Base-by-base conservation (phyloP, 2,888 invertebrate genomes). In the Drosophila lacicola region DNA sequence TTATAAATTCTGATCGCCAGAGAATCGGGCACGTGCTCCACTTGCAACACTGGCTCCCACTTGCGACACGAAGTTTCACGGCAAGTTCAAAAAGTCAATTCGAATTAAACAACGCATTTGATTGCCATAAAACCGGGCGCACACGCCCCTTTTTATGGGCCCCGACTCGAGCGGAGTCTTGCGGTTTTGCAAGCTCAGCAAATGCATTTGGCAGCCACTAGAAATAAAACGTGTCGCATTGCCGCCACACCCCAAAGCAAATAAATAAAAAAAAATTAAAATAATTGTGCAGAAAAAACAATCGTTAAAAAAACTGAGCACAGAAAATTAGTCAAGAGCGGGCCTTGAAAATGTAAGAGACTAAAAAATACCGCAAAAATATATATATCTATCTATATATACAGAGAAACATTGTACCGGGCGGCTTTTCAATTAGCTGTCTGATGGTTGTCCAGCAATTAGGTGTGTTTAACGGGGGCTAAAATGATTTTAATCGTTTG, bases 1-100 rank as follows among this genome's bases (percentile, higher is more conserved):
- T 60, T 9, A 42, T n/a, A 50, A 29, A 39, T 19, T 33, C 29
- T 36, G 63, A 29, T 62, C 51, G 17, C 55, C 47, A 45, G 42
- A 49, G 71, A 21, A n/a, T 36, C 39, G 41, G 34, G 70, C 78
- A 78, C 78, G 78, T 78, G 78, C 81, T 41, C 51, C 69, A 63
- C 49, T 67, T 25, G 50, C 37, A 42, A 37, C 45, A 29, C 29
- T 29, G 29, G 29, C 29, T 29, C 45, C 37, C 41, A 47, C 36
- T 73, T 61, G 64, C 70, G 63, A 64, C 77, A 82, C 85, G 82
- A 29, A 8, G 29, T 29, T 79, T 82, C 66, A 80, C 86, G 63
- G 64, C 80, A 73, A 85, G 85, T 89, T 89, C 89, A 89, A 80
- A 75, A 85, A 82, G 85, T 89, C 89, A 85, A 85, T 82, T 82